Evolutionary conservation across 2,797 vertebrate species (phyloP).

Genomic region (Schizopygopsis pylzovi): DNA sequence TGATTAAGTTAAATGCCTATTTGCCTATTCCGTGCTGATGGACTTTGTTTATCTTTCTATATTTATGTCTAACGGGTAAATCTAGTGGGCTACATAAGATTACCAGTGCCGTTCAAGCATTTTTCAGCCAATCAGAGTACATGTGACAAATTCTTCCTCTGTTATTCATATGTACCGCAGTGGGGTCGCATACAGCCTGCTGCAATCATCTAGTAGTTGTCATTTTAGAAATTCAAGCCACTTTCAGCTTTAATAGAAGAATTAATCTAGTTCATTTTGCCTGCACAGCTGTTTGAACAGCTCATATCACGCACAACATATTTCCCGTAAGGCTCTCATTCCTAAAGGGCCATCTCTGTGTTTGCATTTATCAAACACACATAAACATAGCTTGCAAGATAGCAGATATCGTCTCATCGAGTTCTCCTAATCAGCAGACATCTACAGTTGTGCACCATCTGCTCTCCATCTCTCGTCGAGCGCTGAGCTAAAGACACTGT

Average conservation of each 20-base stretch:
- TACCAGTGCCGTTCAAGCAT: neutral
- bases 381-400: neutral
- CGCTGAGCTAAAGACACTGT: slow-evolving; percentile 56
- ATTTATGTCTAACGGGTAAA: neutral
- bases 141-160: neutral
- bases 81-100: neutral
- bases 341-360: slow-evolving; percentile 43
- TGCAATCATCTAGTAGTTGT: neutral
- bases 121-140: neutral
- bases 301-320: slow-evolving; percentile 38
- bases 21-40: neutral
- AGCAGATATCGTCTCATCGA: slow-evolving; percentile 26
- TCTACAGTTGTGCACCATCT: slow-evolving; percentile 39
- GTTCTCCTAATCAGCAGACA: slow-evolving; percentile 33
- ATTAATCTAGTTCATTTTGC: neutral
- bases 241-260: slow-evolving; percentile 36
- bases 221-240: slow-evolving; percentile 11
- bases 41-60: neutral
- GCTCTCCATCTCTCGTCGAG: slow-evolving; percentile 29
- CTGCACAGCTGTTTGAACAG: slow-evolving; percentile 55
- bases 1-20: no score
- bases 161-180: neutral
- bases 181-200: neutral
- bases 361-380: slow-evolving; percentile 40
- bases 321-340: slow-evolving; percentile 33